These are phyloP conservation scores for Desmophyllum pertusum DNA, from an alignment of 92 coral and sea anemone genomes.

Conservation along the genomic window DNA sequence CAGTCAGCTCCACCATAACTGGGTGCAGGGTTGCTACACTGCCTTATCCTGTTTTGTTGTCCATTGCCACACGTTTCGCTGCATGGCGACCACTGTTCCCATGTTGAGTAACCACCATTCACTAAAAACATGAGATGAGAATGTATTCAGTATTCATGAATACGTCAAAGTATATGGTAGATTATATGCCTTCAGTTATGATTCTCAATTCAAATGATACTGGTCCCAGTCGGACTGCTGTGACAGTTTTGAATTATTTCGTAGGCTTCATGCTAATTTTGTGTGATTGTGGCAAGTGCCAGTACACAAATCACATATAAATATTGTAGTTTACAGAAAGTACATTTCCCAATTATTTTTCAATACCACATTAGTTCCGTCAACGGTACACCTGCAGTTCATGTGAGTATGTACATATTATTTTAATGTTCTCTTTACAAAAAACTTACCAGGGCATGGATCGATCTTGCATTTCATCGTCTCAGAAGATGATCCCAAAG, in stretches of 20 bases:
- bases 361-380: too few relatives aligned
- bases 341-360: too few relatives aligned
- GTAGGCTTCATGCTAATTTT: too few relatives aligned
- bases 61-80: slow-evolving; percentile 87
- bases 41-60: slow-evolving; percentile 69
- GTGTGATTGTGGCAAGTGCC: not conserved
- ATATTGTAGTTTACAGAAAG: too few relatives aligned
- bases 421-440: too few relatives aligned
- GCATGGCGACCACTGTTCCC: slow-evolving; percentile 85
- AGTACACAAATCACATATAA: too few relatives aligned
- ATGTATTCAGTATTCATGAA: not conserved
- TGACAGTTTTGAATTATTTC: not conserved
- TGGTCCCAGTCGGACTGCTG: not conserved
- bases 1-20: slow-evolving; percentile 91
- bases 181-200: too few relatives aligned
- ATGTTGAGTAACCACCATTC: slow-evolving; percentile 84
- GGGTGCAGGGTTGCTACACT: slow-evolving; percentile 84
- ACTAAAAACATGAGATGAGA: slow-evolving; percentile 45
- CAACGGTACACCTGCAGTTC: too few relatives aligned
- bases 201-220: too few relatives aligned
- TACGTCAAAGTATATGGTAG: too few relatives aligned
- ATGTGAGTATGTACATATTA: too few relatives aligned
- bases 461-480: slow-evolving; percentile 76
- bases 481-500: slow-evolving; percentile 76
- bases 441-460: slow-evolving; percentile 81